Conservation (phyloP, 2,797 vertebrate species). For the Trematomus bernacchii region DNA sequence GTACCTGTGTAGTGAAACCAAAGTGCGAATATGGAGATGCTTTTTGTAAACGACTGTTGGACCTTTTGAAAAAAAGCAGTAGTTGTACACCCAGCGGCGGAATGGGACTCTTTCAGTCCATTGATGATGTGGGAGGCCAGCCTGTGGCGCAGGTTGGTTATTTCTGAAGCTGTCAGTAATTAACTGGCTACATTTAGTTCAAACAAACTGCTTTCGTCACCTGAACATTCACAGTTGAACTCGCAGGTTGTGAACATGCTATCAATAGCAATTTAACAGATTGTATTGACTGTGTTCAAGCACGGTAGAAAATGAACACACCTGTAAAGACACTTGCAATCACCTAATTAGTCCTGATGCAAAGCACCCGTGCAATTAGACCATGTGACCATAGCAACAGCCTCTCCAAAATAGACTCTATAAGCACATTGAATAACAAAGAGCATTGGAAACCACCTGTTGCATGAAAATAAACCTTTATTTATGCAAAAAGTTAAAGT, state of each 20-base stretch:
- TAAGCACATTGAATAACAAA: neutral
- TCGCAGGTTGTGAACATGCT: neutral
- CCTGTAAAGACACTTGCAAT: too few relatives aligned
- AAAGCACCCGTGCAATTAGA: neutral
- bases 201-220: conserved; percentile 18
- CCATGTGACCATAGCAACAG: neutral
- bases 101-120: conserved; percentile 20
- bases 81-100: conserved; percentile 10
- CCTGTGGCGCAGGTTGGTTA: conserved; percentile 3
- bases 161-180: conserved; percentile 35
- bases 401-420: too few relatives aligned
- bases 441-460: neutral
- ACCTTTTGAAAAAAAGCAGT: conserved; percentile 31
- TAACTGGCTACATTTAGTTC: conserved; percentile 21
- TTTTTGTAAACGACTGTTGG: conserved; percentile 25
- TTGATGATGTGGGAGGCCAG: conserved; percentile 4
- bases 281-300: too few relatives aligned
- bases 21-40: conserved; percentile 1
- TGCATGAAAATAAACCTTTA: too few relatives aligned
- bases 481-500: neutral
- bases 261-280: neutral
- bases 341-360: too few relatives aligned
- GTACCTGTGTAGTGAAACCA: conserved; percentile 10
- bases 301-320: too few relatives aligned
- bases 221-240: conserved; percentile 10